A percentile compares a stretch with the other conserved stretches of the same genome.
Evolutionary conservation across 2,797 vertebrate species (phyloP).

Genomic region (Galago senegalensis): DNA sequence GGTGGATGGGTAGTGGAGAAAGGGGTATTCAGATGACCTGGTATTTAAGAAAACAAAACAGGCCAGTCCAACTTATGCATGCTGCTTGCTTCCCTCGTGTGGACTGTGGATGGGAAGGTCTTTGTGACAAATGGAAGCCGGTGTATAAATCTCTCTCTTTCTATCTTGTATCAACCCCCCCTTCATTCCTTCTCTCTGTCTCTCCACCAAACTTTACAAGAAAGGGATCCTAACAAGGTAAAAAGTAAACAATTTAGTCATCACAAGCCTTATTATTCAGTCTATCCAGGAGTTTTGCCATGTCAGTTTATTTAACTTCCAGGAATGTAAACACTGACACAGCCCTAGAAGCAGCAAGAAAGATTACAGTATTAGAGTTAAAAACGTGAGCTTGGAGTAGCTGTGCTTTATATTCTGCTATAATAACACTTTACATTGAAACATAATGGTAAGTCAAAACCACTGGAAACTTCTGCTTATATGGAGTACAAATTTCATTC

Average conservation of each 20-base stretch:
- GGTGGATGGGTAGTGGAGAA: background rate
- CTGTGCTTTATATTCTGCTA: constrained; percentile 75
- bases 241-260: constrained; percentile 79
- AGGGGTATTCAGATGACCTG: constrained; percentile 63
- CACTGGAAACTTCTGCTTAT: constrained; percentile 82
- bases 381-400: constrained; percentile 76
- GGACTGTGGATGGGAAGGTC: constrained; percentile 60
- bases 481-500: constrained; percentile 85
- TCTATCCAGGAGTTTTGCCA: constrained; percentile 81
- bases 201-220: constrained; percentile 80
- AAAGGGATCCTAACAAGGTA: constrained; percentile 82
- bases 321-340: constrained; percentile 82
- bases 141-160: constrained; percentile 78
- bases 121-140: constrained; percentile 80
- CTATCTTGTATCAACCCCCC: constrained; percentile 15
- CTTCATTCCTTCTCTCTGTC: constrained; percentile 61
- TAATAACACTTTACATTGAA: constrained; percentile 82
- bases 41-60: constrained; percentile 56
- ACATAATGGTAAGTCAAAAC: constrained; percentile 83
- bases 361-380: constrained; percentile 85
- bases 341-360: constrained; percentile 76
- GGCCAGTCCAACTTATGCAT: background rate
- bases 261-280: constrained; percentile 77
- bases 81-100: background rate
- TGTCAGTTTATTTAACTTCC: constrained; percentile 81